These are phyloP conservation scores for Silurus lanzhouensis DNA, from an alignment of 2,797 vertebrate species.

Conservation along the genomic window DNA sequence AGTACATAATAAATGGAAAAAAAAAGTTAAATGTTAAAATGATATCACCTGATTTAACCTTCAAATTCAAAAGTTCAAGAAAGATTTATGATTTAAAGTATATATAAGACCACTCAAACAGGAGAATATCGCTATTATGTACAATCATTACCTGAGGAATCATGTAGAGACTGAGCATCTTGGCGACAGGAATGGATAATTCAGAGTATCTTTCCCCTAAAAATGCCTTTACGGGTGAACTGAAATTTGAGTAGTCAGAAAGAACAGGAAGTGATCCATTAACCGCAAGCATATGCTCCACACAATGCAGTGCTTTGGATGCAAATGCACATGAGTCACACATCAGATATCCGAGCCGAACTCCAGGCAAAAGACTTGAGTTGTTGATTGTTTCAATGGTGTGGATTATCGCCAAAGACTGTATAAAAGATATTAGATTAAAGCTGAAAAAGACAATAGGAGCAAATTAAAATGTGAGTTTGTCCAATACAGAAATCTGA, in stretches of 20 bases:
- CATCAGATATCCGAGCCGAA: constrained; percentile 63
- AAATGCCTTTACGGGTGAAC: constrained; percentile 39
- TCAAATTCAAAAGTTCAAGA: background rate
- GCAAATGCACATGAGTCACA: constrained; percentile 63
- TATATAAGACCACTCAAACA: background rate
- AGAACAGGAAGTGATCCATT: constrained; percentile 44
- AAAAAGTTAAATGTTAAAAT: background rate
- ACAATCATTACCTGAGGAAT: constrained; percentile 47
- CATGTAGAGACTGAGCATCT: constrained; percentile 51
- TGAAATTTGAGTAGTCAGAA: constrained; percentile 51
- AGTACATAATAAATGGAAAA: too few species aligned
- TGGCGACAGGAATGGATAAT: constrained; percentile 52
- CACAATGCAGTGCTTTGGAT: constrained; percentile 59
- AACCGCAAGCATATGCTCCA: constrained; percentile 52
- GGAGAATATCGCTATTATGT: background rate
- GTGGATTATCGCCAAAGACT: constrained; percentile 58
- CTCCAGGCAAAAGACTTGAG: constrained; percentile 62
- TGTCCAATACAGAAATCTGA: too few species aligned
- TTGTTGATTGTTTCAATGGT: constrained; percentile 66
- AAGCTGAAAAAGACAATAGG: constrained; percentile 57
- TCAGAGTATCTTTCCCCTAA: constrained; percentile 52
- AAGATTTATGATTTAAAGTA: background rate
- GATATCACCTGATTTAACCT: background rate
- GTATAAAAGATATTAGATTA: constrained; percentile 52
- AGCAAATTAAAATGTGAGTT: background rate